These are phyloP conservation scores for Cichlasoma orientale DNA, from an alignment of 2,797 vertebrate genomes.

Conservation along the genomic window DNA sequence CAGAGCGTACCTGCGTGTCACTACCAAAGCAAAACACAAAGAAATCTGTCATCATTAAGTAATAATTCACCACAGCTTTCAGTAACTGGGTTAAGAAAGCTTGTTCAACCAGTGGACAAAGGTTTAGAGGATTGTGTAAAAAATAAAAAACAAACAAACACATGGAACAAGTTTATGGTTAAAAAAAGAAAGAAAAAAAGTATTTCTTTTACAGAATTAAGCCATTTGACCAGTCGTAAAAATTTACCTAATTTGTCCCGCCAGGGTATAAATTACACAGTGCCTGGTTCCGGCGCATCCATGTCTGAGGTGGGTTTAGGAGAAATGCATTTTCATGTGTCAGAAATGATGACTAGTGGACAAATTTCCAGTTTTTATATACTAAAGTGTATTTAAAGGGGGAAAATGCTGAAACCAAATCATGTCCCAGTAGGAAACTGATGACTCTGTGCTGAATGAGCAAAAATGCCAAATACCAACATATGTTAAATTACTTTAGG, in stretches of 20 bases:
- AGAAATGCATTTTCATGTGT: not conserved
- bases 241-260: too few relatives aligned
- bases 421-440: not conserved
- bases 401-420: not conserved
- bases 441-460: constrained; percentile 11
- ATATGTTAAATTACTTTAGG: constrained; percentile 14
- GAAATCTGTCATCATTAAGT: constrained; percentile 20
- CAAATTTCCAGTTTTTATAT: not conserved
- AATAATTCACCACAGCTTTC: constrained; percentile 1
- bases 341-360: not conserved
- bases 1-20: not conserved
- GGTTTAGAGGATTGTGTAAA: not conserved
- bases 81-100: not conserved
- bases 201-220: not conserved
- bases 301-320: not conserved
- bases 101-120: not conserved
- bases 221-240: too few relatives aligned
- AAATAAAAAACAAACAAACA: not conserved
- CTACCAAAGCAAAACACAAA: not conserved
- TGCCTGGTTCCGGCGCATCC: too few relatives aligned
- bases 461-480: constrained; percentile 25
- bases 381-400: not conserved
- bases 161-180: not conserved
- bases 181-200: not conserved
- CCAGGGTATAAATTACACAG: too few relatives aligned